Evolutionary conservation across 2,888 invertebrate species (phyloP).

Genomic region (Lepetodrilus schrolli): DNA sequence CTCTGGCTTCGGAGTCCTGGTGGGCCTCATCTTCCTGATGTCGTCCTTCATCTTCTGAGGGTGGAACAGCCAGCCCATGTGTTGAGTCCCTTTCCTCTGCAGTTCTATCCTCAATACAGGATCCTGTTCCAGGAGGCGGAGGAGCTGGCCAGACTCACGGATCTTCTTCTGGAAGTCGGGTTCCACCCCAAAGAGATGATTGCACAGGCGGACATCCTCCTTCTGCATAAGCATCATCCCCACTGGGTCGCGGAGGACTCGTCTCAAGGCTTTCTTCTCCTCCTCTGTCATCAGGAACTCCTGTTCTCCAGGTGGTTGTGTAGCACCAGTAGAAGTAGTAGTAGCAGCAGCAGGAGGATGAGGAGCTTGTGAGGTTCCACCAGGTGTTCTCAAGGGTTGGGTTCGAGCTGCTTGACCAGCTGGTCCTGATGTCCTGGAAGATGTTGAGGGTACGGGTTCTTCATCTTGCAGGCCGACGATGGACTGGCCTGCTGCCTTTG

Average conservation of each 20-base stretch:
- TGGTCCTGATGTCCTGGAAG: background rate
- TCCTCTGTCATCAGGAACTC: background rate
- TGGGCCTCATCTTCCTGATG: slow-evolving; percentile 11
- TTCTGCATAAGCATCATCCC: slow-evolving; percentile 9
- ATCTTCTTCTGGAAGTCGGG: background rate
- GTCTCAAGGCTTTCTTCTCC: background rate
- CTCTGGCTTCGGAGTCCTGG: background rate
- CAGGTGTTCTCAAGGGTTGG: background rate
- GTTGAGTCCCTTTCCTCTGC: background rate
- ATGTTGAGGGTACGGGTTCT: background rate
- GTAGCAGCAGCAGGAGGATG: background rate
- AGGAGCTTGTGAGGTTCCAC: background rate
- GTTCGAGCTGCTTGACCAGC: background rate
- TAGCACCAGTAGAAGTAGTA: background rate
- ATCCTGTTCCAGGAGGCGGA: slow-evolving; percentile 11
- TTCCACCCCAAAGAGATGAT: background rate
- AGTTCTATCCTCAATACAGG: slow-evolving; percentile 9
- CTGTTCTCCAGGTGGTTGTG: background rate
- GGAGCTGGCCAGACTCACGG: background rate
- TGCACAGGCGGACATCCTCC: background rate
- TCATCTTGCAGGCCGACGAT: slow-evolving; percentile 13
- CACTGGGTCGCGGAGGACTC: slow-evolving; percentile 22
- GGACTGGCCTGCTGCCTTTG: background rate
- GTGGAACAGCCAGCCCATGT: slow-evolving; percentile 10
- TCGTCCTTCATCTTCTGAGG: slow-evolving; percentile 7